Conservation (phyloP, 2,113 vertebrate species). For the Lagopus muta region DNA sequence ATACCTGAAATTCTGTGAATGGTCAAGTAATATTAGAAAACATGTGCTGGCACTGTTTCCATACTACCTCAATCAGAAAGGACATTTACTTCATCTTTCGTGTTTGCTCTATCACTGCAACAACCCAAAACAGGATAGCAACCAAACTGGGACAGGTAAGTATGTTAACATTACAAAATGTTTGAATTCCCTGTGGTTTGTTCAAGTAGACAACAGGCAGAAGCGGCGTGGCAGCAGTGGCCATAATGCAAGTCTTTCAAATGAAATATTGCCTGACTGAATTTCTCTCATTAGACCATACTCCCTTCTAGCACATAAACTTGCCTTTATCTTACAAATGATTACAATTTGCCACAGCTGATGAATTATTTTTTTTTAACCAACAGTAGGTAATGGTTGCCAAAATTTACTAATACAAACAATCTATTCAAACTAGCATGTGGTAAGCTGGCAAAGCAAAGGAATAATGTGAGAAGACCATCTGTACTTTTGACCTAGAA, state of each 20-base stretch:
- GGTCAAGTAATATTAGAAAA: not conserved
- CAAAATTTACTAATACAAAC: not conserved
- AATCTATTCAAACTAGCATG: not conserved
- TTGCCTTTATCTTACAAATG: not conserved
- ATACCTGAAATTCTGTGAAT: not conserved
- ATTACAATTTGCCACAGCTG: not conserved
- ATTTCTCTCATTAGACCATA: not conserved
- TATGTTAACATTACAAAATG: not conserved
- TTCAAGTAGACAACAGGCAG: not conserved
- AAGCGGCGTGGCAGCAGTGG: not conserved
- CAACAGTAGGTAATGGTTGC: not conserved
- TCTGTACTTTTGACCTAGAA: not conserved
- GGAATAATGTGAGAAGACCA: not conserved
- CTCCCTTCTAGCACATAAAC: not conserved
- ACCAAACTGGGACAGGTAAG: not conserved
- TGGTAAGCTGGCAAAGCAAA: not conserved
- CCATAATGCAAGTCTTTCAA: not conserved
- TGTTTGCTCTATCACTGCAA: not conserved
- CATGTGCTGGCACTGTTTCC: not conserved
- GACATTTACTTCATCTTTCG: not conserved
- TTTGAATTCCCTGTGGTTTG: not conserved
- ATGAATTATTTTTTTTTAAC: not conserved
- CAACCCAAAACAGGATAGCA: not conserved
- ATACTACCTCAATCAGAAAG: not conserved
- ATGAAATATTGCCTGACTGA: not conserved